Evolutionary conservation across 2,113 vertebrate species (phyloP).

Genomic region (Boulengeromyrus knoepffleri): DNA sequence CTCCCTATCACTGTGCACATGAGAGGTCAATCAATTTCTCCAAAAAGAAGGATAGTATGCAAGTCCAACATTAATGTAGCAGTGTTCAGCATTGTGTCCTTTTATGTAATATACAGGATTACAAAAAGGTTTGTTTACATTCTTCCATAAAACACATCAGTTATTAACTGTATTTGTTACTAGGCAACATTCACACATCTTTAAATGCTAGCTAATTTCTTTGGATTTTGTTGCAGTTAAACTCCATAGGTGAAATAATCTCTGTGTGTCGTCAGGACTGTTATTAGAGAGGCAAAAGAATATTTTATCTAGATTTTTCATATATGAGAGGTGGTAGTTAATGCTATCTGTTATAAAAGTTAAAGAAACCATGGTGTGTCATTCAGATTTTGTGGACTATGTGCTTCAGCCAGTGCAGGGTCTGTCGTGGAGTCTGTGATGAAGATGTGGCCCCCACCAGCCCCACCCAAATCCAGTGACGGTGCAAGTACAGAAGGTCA

Average conservation of each 20-base stretch:
- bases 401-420: slow-evolving; percentile 7
- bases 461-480: slow-evolving; percentile 34
- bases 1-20: background rate
- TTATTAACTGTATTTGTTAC: background rate
- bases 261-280: background rate
- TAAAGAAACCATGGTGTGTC: background rate
- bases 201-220: background rate
- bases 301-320: background rate
- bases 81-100: background rate
- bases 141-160: background rate
- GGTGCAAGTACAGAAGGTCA: slow-evolving; percentile 15
- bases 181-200: background rate
- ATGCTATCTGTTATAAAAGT: background rate
- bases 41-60: background rate
- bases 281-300: background rate
- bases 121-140: background rate
- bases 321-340: background rate
- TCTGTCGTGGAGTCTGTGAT: slow-evolving; percentile 50
- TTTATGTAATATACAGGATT: background rate
- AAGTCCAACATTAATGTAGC: background rate
- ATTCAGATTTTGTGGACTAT: background rate
- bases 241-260: background rate
- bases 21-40: background rate
- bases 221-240: background rate
- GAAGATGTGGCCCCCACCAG: slow-evolving; percentile 67